These are phyloP conservation scores for Tridacna gigas DNA, from an alignment of 2,888 invertebrate species.

Conservation along the genomic window DNA sequence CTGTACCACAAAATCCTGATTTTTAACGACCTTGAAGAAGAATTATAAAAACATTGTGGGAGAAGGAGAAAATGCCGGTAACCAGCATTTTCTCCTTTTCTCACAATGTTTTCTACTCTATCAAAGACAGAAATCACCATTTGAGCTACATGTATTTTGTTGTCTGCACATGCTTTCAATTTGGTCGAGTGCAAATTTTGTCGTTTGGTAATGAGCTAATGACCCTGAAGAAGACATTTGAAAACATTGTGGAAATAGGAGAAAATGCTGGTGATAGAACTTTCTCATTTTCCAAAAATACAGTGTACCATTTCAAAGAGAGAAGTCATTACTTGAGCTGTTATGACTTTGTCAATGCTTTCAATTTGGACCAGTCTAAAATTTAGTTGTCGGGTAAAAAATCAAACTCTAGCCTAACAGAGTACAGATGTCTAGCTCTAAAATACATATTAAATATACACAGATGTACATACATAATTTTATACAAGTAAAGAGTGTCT, in stretches of 20 bases:
- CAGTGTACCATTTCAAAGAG: too few relatives aligned
- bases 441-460: too few relatives aligned
- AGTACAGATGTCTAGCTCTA: too few relatives aligned
- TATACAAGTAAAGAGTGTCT: too few relatives aligned
- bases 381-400: too few relatives aligned
- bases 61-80: background rate
- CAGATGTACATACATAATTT: too few relatives aligned
- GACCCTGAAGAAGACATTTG: background rate
- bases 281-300: background rate
- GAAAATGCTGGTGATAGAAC: background rate
- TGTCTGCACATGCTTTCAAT: background rate
- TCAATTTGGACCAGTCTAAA: too few relatives aligned
- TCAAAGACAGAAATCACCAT: background rate
- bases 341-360: too few relatives aligned
- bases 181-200: background rate
- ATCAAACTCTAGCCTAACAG: too few relatives aligned
- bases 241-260: background rate
- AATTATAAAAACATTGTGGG: background rate
- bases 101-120: background rate
- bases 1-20: too few relatives aligned
- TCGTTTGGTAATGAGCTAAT: background rate
- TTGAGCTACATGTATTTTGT: background rate
- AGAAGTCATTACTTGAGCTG: too few relatives aligned
- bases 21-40: background rate
- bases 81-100: background rate